Conservation (phyloP, 2,113 vertebrate species). For the Cichladusa arquata region DNA sequence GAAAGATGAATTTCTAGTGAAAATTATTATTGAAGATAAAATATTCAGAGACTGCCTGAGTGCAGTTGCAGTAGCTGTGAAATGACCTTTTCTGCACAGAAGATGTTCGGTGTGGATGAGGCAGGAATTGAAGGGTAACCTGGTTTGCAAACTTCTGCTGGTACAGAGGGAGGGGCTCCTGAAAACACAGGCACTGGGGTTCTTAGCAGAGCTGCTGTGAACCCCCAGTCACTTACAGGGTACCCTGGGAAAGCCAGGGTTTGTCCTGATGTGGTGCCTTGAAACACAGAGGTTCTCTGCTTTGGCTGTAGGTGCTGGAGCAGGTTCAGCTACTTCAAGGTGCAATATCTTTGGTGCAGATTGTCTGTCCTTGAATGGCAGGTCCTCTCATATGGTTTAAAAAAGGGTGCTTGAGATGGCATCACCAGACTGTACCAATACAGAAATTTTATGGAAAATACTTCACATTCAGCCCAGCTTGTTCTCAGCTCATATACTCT, state of each 20-base stretch:
- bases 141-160: neutral
- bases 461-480: neutral
- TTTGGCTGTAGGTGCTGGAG: neutral
- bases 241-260: neutral
- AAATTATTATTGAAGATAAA: constrained; percentile 14
- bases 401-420: neutral
- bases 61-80: neutral
- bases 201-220: neutral
- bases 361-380: neutral
- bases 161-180: neutral
- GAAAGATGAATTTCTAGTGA: constrained; percentile 7
- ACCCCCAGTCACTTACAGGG: neutral
- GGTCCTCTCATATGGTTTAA: neutral
- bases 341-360: neutral
- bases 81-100: neutral
- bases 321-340: neutral
- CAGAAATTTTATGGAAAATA: neutral
- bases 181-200: neutral
- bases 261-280: neutral
- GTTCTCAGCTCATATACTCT: neutral
- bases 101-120: neutral
- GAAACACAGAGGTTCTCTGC: neutral
- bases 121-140: neutral
- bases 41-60: neutral
- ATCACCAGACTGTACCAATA: neutral